These are phyloP conservation scores for Oreochromis niloticus DNA, from an alignment of 2,113 vertebrate genomes.

Conservation along the genomic window DNA sequence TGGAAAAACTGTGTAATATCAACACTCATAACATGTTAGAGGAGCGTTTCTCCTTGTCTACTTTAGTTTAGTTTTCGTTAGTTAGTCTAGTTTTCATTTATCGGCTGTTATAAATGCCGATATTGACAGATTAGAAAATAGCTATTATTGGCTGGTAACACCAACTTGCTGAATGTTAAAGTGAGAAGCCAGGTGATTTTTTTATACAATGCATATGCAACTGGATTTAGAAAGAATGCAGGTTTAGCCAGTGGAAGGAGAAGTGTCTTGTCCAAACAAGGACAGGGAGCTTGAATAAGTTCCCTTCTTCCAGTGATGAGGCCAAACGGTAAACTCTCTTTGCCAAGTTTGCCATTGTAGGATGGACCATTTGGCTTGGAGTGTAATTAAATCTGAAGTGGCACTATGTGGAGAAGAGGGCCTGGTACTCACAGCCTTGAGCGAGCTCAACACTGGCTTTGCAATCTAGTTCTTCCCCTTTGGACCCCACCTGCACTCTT, in stretches of 20 bases:
- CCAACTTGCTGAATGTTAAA: background rate
- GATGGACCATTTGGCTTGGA: conserved; percentile 27
- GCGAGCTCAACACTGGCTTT: conserved; percentile 27
- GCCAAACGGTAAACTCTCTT: conserved; percentile 17
- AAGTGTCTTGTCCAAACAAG: background rate
- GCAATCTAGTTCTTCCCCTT: conserved; percentile 13
- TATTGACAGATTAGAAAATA: background rate
- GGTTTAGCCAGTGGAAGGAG: background rate
- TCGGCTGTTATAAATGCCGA: background rate
- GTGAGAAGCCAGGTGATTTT: background rate
- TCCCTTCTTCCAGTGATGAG: background rate
- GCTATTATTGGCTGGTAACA: background rate
- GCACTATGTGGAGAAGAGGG: conserved; percentile 21
- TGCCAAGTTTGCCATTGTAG: conserved; percentile 14
- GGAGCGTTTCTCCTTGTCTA: background rate
- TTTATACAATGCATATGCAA: background rate
- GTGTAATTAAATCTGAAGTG: conserved; percentile 60
- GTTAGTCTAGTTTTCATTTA: background rate
- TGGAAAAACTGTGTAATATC: background rate
- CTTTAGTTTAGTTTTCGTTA: background rate
- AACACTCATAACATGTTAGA: background rate
- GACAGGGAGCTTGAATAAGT: background rate
- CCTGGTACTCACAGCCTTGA: conserved; percentile 13
- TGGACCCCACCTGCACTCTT: conserved; percentile 51
- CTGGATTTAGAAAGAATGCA: background rate